Conservation (phyloP, 2,888 invertebrate species). For the Melieria crassipennis region DNA sequence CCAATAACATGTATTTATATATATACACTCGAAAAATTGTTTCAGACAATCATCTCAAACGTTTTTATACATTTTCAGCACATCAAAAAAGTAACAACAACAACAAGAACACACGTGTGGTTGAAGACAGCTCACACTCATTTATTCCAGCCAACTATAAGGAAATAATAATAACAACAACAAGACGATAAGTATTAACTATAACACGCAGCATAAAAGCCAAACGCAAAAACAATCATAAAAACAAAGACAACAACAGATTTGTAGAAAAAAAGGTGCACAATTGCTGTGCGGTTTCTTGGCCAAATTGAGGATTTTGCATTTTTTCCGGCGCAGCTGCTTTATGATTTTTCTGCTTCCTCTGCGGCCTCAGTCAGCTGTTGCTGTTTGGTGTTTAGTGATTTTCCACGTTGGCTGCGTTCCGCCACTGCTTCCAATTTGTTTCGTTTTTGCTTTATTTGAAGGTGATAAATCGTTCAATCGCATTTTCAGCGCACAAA, state of each 20-base stretch:
- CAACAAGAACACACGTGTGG: neutral
- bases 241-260: neutral
- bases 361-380: neutral
- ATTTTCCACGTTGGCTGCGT: too few species aligned
- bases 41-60: too few species aligned
- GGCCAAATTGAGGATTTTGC: neutral
- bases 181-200: neutral
- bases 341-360: neutral
- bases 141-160: neutral
- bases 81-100: neutral
- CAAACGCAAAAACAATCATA: neutral
- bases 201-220: neutral
- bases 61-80: neutral
- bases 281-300: neutral
- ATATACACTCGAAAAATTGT: too few species aligned
- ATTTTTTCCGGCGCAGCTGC: neutral
- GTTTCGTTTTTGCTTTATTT: too few species aligned
- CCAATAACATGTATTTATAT: too few species aligned
- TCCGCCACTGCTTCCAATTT: too few species aligned
- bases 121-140: neutral
- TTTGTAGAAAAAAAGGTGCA: neutral
- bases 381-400: too few species aligned
- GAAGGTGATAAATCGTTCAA: conserved; percentile 7
- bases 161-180: neutral
- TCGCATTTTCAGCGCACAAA: conserved; percentile 1